Percentiles rank a stretch among this genome's conserved stretches.
phyloP scores from a whole-genome alignment of 2,888 invertebrate genomes.

The Himalopsyche kuldschensis region DNA sequence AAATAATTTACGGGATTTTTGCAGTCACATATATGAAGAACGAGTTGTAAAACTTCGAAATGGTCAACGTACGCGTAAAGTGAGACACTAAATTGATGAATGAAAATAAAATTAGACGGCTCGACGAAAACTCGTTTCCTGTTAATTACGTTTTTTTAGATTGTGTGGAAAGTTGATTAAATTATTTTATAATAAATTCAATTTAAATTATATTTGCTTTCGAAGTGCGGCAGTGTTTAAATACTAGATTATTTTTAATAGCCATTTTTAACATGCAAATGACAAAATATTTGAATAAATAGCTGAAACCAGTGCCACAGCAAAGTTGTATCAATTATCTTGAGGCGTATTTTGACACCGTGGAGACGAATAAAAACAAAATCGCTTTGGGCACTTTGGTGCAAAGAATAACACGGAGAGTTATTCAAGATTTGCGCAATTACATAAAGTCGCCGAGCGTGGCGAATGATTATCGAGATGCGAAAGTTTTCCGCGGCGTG shows the following conservation, averaged over 20 bases:
- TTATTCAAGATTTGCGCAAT: neutral
- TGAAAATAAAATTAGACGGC: too few species aligned
- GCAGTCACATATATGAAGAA: too few species aligned
- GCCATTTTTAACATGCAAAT: neutral
- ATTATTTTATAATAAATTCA: neutral
- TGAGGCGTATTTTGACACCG: neutral
- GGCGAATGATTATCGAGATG: neutral
- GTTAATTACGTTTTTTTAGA: neutral
- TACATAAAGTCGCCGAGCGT: neutral
- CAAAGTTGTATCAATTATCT: neutral
- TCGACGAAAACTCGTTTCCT: too few species aligned
- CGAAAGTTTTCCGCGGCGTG: neutral
- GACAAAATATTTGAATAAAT: neutral
- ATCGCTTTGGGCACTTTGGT: neutral
- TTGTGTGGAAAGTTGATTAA: neutral
- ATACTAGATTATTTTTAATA: neutral
- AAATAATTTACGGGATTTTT: too few species aligned
- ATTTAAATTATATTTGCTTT: neutral
- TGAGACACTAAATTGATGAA: too few species aligned
- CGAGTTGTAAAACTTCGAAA: too few species aligned
- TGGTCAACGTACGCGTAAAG: too few species aligned
- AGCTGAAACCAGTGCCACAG: neutral
- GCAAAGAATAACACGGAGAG: neutral
- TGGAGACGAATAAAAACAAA: neutral
- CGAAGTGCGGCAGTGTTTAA: neutral